phyloP scores from a whole-genome alignment of 2,797 vertebrate species.

The Neomorphus geoffroyi region DNA sequence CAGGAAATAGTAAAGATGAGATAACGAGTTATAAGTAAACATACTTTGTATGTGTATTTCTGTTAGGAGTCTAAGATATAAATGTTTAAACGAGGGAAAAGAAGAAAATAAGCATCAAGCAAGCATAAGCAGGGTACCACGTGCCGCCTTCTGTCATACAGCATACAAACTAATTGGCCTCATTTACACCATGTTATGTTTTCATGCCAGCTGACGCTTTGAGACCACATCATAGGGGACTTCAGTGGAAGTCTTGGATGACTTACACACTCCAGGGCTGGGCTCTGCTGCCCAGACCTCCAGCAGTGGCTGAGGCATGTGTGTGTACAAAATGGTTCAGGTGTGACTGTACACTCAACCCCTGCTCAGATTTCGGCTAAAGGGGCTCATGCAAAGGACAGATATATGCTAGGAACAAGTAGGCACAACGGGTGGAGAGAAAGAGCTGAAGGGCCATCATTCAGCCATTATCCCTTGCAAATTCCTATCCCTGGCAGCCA shows the following conservation, averaged over 20 bases:
- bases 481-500: not conserved
- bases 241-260: fast-evolving
- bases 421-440: not conserved
- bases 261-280: fast-evolving
- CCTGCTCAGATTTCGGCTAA: not conserved
- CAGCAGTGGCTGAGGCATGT: fast-evolving
- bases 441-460: not conserved
- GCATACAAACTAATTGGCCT: not conserved
- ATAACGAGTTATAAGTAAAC: not conserved
- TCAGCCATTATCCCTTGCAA: not conserved
- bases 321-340: not conserved
- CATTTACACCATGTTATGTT: not conserved
- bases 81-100: not conserved
- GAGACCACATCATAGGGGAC: not conserved
- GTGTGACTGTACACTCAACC: not conserved
- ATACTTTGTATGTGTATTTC: not conserved
- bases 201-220: not conserved
- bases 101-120: not conserved
- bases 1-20: not conserved
- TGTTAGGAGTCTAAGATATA: not conserved
- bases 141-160: not conserved
- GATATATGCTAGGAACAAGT: not conserved
- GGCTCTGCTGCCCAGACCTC: not conserved
- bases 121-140: not conserved
- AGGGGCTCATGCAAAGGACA: not conserved